Percentiles rank a stretch among this genome's conserved stretches.
These are phyloP conservation scores for Tetheella fluctuosa DNA, from an alignment of 2,888 invertebrate genomes.

Conservation along the genomic window DNA sequence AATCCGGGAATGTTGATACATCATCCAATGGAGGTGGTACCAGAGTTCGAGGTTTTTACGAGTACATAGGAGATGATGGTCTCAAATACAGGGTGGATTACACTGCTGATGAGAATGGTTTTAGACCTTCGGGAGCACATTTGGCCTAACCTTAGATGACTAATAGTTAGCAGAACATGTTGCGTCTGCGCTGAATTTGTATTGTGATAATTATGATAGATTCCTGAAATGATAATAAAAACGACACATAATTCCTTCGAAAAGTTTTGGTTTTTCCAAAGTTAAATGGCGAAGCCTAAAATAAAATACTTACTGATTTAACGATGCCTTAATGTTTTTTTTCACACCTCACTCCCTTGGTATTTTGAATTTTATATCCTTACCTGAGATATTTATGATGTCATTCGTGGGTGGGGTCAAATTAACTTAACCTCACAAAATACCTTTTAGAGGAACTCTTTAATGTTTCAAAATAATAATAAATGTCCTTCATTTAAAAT, in stretches of 20 bases:
- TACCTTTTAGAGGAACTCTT: neutral
- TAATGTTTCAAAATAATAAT: too few relatives aligned
- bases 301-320: neutral
- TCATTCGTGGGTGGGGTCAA: slow-evolving; percentile 17
- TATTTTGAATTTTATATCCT: slow-evolving; percentile 34
- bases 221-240: neutral
- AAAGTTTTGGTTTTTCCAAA: slow-evolving; percentile 13
- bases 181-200: neutral
- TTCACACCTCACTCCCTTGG: slow-evolving; percentile 18
- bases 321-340: slow-evolving; percentile 14
- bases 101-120: slow-evolving; percentile 86
- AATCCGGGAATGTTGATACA: slow-evolving; percentile 84
- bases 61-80: slow-evolving; percentile 87
- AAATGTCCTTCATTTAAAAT: too few relatives aligned
- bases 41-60: slow-evolving; percentile 86
- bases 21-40: slow-evolving; percentile 82
- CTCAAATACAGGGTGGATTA: slow-evolving; percentile 83
- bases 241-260: neutral
- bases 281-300: neutral
- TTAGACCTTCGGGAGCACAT: slow-evolving; percentile 82
- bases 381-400: slow-evolving; percentile 36
- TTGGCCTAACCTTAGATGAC: slow-evolving; percentile 53
- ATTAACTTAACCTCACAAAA: neutral
- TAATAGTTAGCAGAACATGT: neutral
- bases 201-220: neutral